Conservation (phyloP, 1,140 invertebrate species). For the Cheumatopsyche charites region DNA sequence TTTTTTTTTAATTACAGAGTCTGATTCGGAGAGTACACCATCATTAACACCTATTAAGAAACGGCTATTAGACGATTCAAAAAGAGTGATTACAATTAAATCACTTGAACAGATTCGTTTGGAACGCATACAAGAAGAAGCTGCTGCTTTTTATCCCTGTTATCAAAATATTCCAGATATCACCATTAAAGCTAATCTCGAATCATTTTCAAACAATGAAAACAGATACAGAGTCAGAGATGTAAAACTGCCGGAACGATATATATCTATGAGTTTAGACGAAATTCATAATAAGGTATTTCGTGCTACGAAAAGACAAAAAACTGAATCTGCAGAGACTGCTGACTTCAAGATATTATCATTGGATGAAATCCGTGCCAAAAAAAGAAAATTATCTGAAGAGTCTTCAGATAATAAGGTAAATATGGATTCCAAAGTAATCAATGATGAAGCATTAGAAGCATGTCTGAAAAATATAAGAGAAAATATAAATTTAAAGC, state of each 20-base stretch:
- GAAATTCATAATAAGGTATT: constrained; percentile 32
- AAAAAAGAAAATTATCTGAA: constrained; percentile 28
- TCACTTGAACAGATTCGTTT: constrained; percentile 44
- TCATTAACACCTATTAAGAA: constrained; percentile 44
- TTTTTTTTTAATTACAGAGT: constrained; percentile 47
- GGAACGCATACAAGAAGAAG: constrained; percentile 43
- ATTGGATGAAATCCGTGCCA: constrained; percentile 41
- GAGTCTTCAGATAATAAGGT: neutral
- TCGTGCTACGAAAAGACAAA: constrained; percentile 29
- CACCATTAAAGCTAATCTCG: neutral
- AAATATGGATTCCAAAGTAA: constrained; percentile 1
- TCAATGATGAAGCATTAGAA: constrained; percentile 41
- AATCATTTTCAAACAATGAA: neutral
- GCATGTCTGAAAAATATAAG: constrained; percentile 39
- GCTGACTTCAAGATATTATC: constrained; percentile 44
- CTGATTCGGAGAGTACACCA: constrained; percentile 45
- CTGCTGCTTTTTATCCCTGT: constrained; percentile 43
- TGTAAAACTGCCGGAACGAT: constrained; percentile 7
- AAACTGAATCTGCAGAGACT: constrained; percentile 6
- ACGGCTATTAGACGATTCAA: constrained; percentile 42
- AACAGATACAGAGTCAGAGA: neutral
- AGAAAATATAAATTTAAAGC: constrained; percentile 15
- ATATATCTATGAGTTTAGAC: constrained; percentile 44
- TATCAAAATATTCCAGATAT: constrained; percentile 26
- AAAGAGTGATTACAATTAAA: constrained; percentile 36